Evolutionary conservation across 2,797 vertebrate genomes (phyloP), one percentile per base, ranked within the genome.

Genomic region (Crax fasciolata): DNA sequence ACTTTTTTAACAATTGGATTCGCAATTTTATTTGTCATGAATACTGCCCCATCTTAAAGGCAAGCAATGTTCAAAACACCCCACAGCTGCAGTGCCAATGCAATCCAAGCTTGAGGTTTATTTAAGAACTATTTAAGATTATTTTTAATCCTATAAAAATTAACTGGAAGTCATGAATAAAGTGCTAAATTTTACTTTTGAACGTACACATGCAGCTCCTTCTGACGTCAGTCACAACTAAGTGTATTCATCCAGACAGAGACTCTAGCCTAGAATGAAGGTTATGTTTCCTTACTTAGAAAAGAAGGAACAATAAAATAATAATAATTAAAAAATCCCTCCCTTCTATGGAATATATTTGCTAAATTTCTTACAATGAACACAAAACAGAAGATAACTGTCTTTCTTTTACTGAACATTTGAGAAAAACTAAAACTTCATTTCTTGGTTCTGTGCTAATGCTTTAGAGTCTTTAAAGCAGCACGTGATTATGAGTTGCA

Each of bases 1-100:
- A 95, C 95, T 98, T 97, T 96, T 97, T 97, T 82, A 96, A 98
- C 97, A 98, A 79, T 92, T 95, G 94, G 96, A 94, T 96, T 95
- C 97, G 97, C 97, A 98, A 97, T 94, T 96, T 95, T 62, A 93
- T 95, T 96, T 90, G 84, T 92, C 85, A 97, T 44, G 74, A 93
- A 91, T 88, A 93, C 67, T 93, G 96, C 79, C 92, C 95, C 87
- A 2, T 48, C 84, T 89, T 91, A 78, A 95, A 93, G 93, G 94
- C 90, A 94, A 94, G 77, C 87, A 95, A 97, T 2, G 55, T 74
- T 96, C 88, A 87, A 72, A 79, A 94, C 73, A 92, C 83, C 87
- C 94, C 95, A 90, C 46, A 88, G 86, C 68, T 90, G 72, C 90
- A 94, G 75, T 84, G 84, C 72, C 93, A 96, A 32, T 0, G 24